Conservation (phyloP, 2,888 invertebrate species). For the Uropetala carovei region DNA sequence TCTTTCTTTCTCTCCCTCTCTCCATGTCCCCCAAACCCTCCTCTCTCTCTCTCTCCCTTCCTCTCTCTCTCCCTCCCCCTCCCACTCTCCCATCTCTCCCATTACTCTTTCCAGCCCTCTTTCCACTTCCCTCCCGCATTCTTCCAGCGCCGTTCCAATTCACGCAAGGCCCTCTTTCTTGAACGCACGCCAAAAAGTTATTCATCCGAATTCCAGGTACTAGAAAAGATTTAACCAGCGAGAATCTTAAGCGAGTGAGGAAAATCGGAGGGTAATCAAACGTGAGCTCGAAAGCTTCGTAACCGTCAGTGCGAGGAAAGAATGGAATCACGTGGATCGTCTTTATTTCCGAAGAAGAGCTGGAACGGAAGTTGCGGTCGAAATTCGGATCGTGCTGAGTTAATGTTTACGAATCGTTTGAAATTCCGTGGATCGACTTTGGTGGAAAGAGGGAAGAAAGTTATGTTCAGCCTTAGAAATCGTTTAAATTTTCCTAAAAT, state of each 20-base stretch:
- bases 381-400: too few species aligned
- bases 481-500: too few species aligned
- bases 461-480: too few species aligned
- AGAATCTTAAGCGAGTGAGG: neutral
- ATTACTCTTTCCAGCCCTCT: neutral
- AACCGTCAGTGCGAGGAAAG: too few species aligned
- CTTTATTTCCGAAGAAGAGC: too few species aligned
- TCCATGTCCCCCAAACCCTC: too few species aligned
- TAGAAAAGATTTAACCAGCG: neutral
- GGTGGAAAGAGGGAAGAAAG: too few species aligned
- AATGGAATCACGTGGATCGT: too few species aligned
- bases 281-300: neutral
- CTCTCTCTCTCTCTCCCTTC: neutral
- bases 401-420: too few species aligned
- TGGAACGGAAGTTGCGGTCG: too few species aligned
- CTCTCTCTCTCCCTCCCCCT: neutral
- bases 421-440: too few species aligned
- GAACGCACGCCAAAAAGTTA: neutral
- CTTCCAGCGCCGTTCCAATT: neutral
- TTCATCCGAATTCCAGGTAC: constrained; percentile 18
- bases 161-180: neutral
- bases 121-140: neutral
- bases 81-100: neutral
- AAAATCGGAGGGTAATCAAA: neutral
- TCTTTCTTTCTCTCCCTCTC: neutral